phyloP scores from a whole-genome alignment of 1,140 invertebrate genomes.

The Heliconius melpomene region DNA sequence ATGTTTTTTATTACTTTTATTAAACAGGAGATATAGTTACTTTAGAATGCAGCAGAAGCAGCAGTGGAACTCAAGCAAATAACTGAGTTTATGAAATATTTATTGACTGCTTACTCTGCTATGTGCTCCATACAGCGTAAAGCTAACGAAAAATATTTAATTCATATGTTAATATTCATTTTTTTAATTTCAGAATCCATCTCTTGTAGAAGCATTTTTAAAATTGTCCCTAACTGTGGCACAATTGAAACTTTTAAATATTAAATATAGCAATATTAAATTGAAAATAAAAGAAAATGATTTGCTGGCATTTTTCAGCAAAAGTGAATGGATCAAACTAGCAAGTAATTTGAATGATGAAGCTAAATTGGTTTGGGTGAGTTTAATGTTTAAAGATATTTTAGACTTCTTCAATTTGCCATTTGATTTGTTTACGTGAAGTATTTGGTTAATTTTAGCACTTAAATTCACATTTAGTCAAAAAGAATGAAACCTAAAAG shows the following conservation, averaged over 20 bases:
- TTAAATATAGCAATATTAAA: constrained; percentile 71
- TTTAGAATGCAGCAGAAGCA: no score
- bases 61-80: no score
- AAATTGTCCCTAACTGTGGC: constrained; percentile 57
- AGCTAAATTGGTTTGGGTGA: constrained; percentile 59
- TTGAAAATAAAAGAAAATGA: constrained; percentile 36
- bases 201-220: constrained; percentile 55
- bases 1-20: no score
- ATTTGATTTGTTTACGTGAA: no score
- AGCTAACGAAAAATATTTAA: not conserved
- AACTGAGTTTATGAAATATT: no score
- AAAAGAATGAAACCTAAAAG: no score
- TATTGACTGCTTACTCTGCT: no score
- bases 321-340: constrained; percentile 56
- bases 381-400: constrained; percentile 25
- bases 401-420: no score
- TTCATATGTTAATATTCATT: not conserved
- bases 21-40: no score
- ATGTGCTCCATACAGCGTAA: no score
- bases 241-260: constrained; percentile 64
- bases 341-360: constrained; percentile 51
- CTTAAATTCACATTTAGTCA: no score
- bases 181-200: constrained; percentile 59
- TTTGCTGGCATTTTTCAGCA: constrained; percentile 54
- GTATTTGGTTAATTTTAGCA: no score